Evolutionary conservation across 2,797 vertebrate genomes (phyloP).

Genomic region (Triplophysa yarkandensis): DNA sequence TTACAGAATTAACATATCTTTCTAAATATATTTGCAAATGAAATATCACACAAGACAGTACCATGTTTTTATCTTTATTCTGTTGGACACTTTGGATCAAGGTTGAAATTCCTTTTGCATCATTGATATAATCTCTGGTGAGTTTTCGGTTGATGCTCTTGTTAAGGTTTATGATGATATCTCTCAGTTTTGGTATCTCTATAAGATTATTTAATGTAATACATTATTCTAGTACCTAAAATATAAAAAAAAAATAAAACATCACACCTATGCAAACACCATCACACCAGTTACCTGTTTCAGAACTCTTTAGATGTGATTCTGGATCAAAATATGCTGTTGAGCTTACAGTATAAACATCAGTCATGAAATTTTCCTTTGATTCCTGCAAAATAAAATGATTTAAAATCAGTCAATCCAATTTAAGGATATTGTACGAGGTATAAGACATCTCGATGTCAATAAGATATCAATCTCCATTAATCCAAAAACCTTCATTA

Average conservation of each 20-base stretch:
- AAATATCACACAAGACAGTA: background rate
- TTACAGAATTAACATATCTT: background rate
- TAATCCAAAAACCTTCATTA: too few relatives aligned
- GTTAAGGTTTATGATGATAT: background rate
- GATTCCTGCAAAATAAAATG: background rate
- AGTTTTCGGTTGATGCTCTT: background rate
- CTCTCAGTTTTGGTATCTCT: constrained; percentile 3
- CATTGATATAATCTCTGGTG: constrained; percentile 12
- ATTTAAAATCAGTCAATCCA: too few relatives aligned
- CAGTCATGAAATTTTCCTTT: background rate
- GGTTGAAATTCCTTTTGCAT: constrained; percentile 17
- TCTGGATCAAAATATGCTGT: background rate
- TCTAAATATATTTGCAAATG: background rate
- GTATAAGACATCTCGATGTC: too few relatives aligned
- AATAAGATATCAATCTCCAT: too few relatives aligned
- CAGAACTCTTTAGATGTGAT: background rate
- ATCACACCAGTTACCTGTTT: too few relatives aligned
- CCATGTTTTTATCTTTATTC: background rate
- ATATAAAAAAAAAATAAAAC: background rate
- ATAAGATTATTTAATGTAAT: constrained; percentile 1
- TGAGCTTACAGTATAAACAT: background rate
- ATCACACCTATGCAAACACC: too few relatives aligned
- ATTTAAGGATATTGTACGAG: too few relatives aligned
- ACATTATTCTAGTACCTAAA: background rate
- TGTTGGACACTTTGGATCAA: constrained; percentile 2